phyloP scores from a whole-genome alignment of 2,797 vertebrate species.

The Enteromius mattozi region DNA sequence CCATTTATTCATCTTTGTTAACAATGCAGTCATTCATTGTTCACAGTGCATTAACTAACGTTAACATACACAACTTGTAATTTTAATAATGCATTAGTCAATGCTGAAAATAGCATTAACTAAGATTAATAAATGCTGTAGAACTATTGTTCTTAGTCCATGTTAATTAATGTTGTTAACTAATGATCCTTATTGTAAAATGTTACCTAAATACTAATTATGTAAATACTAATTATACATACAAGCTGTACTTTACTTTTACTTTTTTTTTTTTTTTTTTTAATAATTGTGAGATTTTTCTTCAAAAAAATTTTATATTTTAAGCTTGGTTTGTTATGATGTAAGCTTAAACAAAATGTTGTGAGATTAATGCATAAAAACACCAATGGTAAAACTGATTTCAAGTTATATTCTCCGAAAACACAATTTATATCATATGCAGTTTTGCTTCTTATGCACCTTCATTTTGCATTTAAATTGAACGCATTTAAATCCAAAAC shows the following conservation, averaged over 20 bases:
- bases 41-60: too few species aligned
- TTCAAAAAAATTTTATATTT: background rate
- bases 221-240: background rate
- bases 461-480: background rate
- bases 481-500: background rate
- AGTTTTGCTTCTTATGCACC: background rate
- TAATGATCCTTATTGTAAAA: too few species aligned
- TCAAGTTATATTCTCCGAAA: background rate
- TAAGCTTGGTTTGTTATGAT: background rate
- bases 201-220: too few species aligned
- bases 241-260: background rate
- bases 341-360: background rate
- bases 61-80: too few species aligned
- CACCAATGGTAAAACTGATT: background rate
- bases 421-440: background rate
- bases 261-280: too few species aligned
- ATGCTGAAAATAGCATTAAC: too few species aligned
- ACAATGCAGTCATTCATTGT: too few species aligned
- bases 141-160: too few species aligned
- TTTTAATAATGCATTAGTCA: too few species aligned
- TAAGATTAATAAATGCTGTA: too few species aligned
- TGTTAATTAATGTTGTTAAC: too few species aligned
- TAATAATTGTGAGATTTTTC: background rate
- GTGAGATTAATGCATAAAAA: background rate
- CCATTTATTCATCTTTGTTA: too few species aligned